Conservation (phyloP, 2,113 vertebrate genomes). For the Phyllopteryx taeniolatus region DNA sequence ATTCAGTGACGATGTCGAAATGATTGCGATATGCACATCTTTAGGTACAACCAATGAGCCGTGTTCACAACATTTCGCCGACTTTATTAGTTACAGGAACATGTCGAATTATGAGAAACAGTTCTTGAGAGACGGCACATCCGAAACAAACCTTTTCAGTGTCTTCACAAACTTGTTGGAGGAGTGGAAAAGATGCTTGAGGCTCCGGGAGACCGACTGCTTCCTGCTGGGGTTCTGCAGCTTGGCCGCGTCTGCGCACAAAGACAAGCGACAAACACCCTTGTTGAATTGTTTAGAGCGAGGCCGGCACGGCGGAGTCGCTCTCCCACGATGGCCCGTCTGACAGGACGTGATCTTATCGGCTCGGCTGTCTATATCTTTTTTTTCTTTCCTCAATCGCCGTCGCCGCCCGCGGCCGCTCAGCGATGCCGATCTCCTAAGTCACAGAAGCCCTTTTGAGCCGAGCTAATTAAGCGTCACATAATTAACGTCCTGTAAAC, state of each 20-base stretch:
- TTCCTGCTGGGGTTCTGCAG: slow-evolving; percentile 90
- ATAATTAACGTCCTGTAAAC: slow-evolving; percentile 67
- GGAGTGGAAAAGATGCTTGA: slow-evolving; percentile 97
- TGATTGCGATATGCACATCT: no score
- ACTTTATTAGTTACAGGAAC: background rate
- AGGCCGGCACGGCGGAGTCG: slow-evolving; percentile 24
- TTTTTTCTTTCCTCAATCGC: background rate
- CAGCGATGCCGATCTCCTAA: slow-evolving; percentile 70
- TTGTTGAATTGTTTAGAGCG: background rate
- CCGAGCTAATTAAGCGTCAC: slow-evolving; percentile 67
- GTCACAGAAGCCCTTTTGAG: slow-evolving; percentile 43
- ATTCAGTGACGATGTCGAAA: no score
- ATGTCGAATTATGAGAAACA: background rate
- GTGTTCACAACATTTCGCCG: no score
- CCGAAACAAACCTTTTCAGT: slow-evolving; percentile 83
- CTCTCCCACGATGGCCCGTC: slow-evolving; percentile 16
- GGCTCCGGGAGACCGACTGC: slow-evolving; percentile 91
- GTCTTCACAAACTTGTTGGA: slow-evolving; percentile 97
- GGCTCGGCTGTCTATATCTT: slow-evolving; percentile 41
- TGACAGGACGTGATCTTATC: slow-evolving; percentile 25
- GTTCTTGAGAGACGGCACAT: background rate
- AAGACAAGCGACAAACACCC: background rate
- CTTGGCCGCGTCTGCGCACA: slow-evolving; percentile 81
- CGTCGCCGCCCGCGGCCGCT: slow-evolving; percentile 13
- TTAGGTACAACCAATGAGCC: no score